Conservation (phyloP, 2,888 invertebrate genomes). For the Lithophane ornitopus region DNA sequence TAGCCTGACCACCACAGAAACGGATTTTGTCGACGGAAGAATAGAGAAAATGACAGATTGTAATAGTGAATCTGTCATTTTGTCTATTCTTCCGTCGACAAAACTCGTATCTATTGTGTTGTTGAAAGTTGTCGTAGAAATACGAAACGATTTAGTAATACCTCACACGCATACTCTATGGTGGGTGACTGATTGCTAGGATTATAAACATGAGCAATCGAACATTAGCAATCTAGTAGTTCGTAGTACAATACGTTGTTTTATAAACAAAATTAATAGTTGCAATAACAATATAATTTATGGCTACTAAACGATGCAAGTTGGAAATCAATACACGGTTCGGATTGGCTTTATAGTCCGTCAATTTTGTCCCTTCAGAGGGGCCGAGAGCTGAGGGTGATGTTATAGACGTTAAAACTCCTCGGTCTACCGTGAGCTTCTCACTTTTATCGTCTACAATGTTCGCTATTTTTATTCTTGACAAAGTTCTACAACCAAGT, state of each 20-base stretch:
- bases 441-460: too few relatives aligned
- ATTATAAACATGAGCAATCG: constrained; percentile 18
- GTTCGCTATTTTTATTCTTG: background rate
- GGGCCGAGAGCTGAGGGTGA: background rate
- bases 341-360: constrained; percentile 5
- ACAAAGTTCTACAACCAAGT: too few relatives aligned
- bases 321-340: constrained; percentile 22
- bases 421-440: background rate
- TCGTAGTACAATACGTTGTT: constrained; percentile 28
- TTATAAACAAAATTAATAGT: constrained; percentile 25
- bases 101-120: background rate
- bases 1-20: too few relatives aligned
- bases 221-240: background rate
- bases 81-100: too few relatives aligned
- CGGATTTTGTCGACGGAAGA: too few relatives aligned
- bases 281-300: constrained; percentile 29
- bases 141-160: background rate
- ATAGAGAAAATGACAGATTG: too few relatives aligned
- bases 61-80: too few relatives aligned
- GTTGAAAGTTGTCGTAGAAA: background rate
- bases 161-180: background rate
- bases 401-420: background rate
- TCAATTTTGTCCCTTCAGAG: background rate
- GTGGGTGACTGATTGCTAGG: background rate
- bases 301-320: background rate